These are phyloP conservation scores for Otus sunia DNA, from an alignment of 2,113 vertebrate species.

Conservation along the genomic window DNA sequence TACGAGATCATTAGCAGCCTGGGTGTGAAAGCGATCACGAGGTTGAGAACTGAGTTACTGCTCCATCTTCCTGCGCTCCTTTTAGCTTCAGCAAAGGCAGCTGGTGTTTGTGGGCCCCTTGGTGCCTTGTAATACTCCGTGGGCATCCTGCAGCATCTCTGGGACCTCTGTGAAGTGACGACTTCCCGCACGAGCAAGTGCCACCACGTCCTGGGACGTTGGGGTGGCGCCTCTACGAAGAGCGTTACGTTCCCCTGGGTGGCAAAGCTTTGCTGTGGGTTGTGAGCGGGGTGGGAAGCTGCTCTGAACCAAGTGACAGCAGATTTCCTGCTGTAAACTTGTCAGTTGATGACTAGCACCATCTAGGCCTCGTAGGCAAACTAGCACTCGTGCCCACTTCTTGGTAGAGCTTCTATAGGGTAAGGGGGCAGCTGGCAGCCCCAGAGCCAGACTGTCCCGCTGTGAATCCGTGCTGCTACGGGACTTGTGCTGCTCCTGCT, in stretches of 20 bases:
- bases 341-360: not conserved
- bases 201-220: not conserved
- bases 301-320: not conserved
- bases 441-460: not conserved
- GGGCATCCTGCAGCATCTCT: not conserved
- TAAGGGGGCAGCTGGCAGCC: not conserved
- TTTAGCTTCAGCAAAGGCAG: not conserved
- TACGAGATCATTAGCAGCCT: fast-evolving
- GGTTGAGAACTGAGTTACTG: not conserved
- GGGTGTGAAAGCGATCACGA: not conserved
- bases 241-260: not conserved
- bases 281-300: not conserved
- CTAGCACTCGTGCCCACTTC: not conserved
- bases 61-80: not conserved
- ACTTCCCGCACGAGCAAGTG: fast-evolving
- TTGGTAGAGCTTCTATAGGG: not conserved
- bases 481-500: not conserved
- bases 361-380: not conserved
- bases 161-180: not conserved
- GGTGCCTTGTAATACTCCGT: fast-evolving
- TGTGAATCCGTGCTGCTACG: not conserved
- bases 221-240: not conserved
- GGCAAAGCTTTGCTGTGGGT: not conserved
- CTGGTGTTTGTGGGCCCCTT: not conserved
- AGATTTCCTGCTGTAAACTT: not conserved